Percentiles rank a stretch among this genome's conserved stretches.
Conservation (phyloP, 2,888 invertebrate genomes). For the Frankliniella intonsa region DNA sequence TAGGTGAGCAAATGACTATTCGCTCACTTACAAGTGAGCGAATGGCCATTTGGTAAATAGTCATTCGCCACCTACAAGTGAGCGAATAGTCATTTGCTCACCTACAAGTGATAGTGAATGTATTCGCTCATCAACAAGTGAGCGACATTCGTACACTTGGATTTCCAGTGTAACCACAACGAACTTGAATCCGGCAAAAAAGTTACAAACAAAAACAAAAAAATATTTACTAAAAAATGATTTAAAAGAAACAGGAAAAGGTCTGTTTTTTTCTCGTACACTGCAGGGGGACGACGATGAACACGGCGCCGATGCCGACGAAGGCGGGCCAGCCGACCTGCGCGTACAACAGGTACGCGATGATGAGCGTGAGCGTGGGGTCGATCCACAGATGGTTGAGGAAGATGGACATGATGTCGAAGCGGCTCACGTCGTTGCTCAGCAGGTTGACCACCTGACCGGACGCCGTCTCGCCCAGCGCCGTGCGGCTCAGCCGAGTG, state of each 20-base stretch:
- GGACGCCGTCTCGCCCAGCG: conserved; percentile 67
- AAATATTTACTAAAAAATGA: background rate
- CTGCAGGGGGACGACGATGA: conserved; percentile 79
- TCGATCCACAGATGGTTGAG: conserved; percentile 85
- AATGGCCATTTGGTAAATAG: too few relatives aligned
- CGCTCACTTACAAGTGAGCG: too few relatives aligned
- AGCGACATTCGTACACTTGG: too few relatives aligned
- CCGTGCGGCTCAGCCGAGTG: conserved; percentile 63
- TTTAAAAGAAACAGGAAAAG: background rate
- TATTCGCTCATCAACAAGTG: too few relatives aligned
- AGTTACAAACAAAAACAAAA: background rate
- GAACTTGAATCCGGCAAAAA: too few relatives aligned
- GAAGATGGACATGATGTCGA: conserved; percentile 79
- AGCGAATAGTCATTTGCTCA: too few relatives aligned
- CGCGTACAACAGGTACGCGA: conserved; percentile 72
- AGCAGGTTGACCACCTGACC: conserved; percentile 91
- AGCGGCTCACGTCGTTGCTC: conserved; percentile 89
- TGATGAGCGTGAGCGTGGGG: conserved; percentile 62
- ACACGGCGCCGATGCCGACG: conserved; percentile 71
- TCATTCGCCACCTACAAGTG: too few relatives aligned
- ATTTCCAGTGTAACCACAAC: too few relatives aligned
- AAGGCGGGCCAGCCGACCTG: conserved; percentile 64
- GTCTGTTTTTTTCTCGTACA: conserved; percentile 48
- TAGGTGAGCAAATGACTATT: too few relatives aligned
- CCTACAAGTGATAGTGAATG: too few relatives aligned